A percentile compares a stretch with the other conserved stretches of the same genome.
Evolutionary conservation across 1,140 invertebrate species (phyloP).

Genomic region (Penaeus japonicus): DNA sequence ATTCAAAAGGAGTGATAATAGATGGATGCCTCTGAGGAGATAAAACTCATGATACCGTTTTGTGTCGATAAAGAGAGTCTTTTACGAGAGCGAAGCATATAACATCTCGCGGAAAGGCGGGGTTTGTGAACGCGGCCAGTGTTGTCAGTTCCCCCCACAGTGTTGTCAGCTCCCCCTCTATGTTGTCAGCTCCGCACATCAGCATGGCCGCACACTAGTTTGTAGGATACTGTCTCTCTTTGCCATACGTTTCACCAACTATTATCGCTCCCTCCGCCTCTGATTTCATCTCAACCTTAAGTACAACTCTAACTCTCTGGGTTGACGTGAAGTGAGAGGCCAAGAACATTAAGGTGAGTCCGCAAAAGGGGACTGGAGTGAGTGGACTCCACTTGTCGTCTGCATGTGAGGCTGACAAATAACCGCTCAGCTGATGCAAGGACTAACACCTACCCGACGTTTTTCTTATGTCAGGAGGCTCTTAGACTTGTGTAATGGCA

Average conservation of each 20-base stretch:
- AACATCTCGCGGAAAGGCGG: too few species aligned
- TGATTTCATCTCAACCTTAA: slow-evolving; percentile 54
- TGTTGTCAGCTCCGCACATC: slow-evolving; percentile 40
- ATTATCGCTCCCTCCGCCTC: slow-evolving; percentile 46
- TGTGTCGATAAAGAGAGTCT: too few species aligned
- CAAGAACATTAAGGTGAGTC: slow-evolving; percentile 33
- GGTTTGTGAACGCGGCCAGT: too few species aligned
- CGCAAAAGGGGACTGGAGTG: background rate
- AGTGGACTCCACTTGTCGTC: slow-evolving; percentile 15
- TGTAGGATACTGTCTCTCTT: slow-evolving; percentile 55
- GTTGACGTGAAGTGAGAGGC: slow-evolving; percentile 55
- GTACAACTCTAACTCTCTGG: slow-evolving; percentile 25
- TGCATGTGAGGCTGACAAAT: background rate
- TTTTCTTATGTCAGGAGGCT: too few species aligned
- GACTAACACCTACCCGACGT: too few species aligned
- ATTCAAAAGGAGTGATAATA: too few species aligned
- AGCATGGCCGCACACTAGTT: slow-evolving; percentile 56
- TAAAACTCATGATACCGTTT: too few species aligned
- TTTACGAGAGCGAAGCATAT: too few species aligned
- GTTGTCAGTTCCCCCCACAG: background rate
- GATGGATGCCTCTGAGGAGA: too few species aligned
- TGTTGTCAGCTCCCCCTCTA: background rate
- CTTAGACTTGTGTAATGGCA: too few species aligned
- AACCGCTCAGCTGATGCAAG: too few species aligned
- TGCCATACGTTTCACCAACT: slow-evolving; percentile 54